These are phyloP conservation scores for Caenorhabditis latens DNA, from an alignment of 1,140 invertebrate species.

Conservation along the genomic window DNA sequence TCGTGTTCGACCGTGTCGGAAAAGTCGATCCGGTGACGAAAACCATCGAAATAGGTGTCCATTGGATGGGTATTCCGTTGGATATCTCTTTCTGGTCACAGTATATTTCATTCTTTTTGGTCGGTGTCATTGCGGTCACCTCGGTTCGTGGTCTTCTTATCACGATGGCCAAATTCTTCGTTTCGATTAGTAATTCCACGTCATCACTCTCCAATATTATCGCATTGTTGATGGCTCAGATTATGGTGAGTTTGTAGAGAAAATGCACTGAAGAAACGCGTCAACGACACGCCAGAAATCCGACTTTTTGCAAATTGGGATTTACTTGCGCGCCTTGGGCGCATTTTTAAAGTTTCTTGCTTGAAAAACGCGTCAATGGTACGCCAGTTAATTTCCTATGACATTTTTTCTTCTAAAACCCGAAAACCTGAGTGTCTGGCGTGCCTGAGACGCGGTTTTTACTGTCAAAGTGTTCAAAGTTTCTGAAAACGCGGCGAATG, in stretches of 20 bases:
- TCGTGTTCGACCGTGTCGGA: constrained; percentile 88
- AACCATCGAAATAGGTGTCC: constrained; percentile 95
- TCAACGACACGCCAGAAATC: too few relatives aligned
- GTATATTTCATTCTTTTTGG: constrained; percentile 94
- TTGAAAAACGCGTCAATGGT: too few relatives aligned
- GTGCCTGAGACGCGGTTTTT: too few relatives aligned
- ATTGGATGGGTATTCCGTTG: constrained; percentile 95
- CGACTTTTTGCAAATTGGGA: too few relatives aligned
- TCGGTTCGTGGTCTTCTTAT: constrained; percentile 93
- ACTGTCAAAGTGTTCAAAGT: too few relatives aligned
- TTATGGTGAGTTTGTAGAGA: constrained; percentile 83
- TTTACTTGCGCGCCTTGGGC: too few relatives aligned
- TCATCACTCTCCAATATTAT: constrained; percentile 92
- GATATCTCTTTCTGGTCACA: constrained; percentile 99
- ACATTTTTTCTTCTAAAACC: too few relatives aligned
- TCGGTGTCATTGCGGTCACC: constrained; percentile 97
- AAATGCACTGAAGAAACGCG: background rate
- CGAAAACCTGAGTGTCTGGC: too few relatives aligned
- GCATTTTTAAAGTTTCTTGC: too few relatives aligned
- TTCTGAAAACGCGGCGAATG: too few relatives aligned
- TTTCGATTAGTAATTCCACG: constrained; percentile 98
- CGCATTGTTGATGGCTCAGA: constrained; percentile 94
- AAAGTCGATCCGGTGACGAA: constrained; percentile 94
- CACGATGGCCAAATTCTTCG: constrained; percentile 99
- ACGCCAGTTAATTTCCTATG: too few relatives aligned